Evolutionary conservation across 2,888 invertebrate genomes (phyloP).

Genomic region (Hydropsyche betteni): DNA sequence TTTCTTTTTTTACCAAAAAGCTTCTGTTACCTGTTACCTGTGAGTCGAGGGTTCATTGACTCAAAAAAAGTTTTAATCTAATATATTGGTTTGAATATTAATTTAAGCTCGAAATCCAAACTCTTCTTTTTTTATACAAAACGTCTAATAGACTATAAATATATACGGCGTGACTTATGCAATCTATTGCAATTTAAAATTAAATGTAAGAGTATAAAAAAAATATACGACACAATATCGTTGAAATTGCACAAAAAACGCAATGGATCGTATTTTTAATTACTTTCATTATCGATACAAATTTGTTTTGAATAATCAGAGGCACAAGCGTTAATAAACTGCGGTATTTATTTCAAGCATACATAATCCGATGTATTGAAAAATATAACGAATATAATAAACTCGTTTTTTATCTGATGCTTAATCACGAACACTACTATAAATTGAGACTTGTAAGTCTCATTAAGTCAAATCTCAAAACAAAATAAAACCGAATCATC

Average conservation of each 20-base stretch:
- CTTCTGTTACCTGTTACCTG: conserved; percentile 2
- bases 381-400: neutral
- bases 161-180: conserved; percentile 34
- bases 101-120: conserved; percentile 17
- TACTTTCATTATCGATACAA: no score
- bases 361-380: no score
- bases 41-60: neutral
- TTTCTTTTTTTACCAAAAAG: neutral
- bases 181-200: conserved; percentile 35
- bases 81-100: conserved; percentile 38
- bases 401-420: conserved; percentile 12
- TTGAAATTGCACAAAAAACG: no score
- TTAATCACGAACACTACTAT: conserved; percentile 18
- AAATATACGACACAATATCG: no score
- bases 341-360: no score
- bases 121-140: conserved; percentile 5
- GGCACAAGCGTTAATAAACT: no score
- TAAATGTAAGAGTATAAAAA: no score
- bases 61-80: conserved; percentile 34
- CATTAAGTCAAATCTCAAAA: conserved; percentile 15
- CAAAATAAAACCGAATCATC: neutral
- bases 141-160: conserved; percentile 24
- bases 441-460: conserved; percentile 19
- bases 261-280: no score
- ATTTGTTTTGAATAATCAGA: no score